Base-by-base conservation (phyloP, 2,888 invertebrate species). In the Drosophila histrio region DNA sequence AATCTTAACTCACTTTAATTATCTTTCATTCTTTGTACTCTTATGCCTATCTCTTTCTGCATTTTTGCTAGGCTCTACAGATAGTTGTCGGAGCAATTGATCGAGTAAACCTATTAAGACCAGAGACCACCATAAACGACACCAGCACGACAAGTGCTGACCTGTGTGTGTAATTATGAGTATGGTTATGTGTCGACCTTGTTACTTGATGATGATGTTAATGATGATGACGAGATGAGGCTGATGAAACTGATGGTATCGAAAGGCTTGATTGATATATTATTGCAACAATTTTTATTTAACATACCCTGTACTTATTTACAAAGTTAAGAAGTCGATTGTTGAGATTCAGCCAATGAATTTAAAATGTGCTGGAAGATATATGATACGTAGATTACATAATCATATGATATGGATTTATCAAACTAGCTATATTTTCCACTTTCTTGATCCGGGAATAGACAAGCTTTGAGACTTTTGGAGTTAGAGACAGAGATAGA, bases 241-340 rank as follows among this genome's bases (percentile, higher is more conserved):
- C 15, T 26, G 46, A 28, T 46, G 32, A 13, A 54, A 46, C 22
- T 46, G 76, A 70, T 72, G 59, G n/a, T 53, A 70, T 75, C 52
- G 32, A 17, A 26, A 38, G 36, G 43, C 59, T 67, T 85, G 79
- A 85, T 80, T 82, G 62, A 79, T 79, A 79, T 72, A 60, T 68
- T 64, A 54, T 41, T 58, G 43, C 66, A 63, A 39, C 19, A 15
- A 15, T 52, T 43, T 46, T 39, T 56, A 39, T 61, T 57, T 54
- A 9, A 8, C 24, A 11, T 50, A 17, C 19, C 2, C 21, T 30
- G 19, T 32, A 30, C n/a, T 36, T 19, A 47, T 38, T 56, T 8
- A 28, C 22, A 38, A 11, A 15, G 7, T 8, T n/a, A 32, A 43
- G 6, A 32, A 9, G 1, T 2, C 30, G 44, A 34, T 7, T 11